phyloP scores from a whole-genome alignment of 2,797 vertebrate genomes.

The Parotocinclus haroldoi region DNA sequence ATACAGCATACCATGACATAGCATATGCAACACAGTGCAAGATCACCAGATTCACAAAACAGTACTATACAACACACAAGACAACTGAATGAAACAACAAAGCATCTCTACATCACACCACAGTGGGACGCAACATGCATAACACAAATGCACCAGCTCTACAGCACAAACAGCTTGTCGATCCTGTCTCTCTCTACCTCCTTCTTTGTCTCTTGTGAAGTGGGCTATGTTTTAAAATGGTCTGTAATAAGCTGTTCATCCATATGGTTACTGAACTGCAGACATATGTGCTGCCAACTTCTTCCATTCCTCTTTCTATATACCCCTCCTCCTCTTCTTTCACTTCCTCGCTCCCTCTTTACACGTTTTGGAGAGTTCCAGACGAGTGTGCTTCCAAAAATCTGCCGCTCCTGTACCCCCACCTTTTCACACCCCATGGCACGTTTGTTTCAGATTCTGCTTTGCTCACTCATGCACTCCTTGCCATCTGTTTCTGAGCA shows the following conservation, averaged over 20 bases:
- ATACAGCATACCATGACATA: not conserved
- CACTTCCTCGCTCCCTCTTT: conserved; percentile 61
- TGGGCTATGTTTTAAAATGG: conserved; percentile 51
- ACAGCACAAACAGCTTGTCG: conserved; percentile 17
- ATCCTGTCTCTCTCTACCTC: not conserved
- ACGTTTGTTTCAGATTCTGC: conserved; percentile 73
- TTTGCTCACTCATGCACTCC: conserved; percentile 46
- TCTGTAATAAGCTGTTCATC: conserved; percentile 55
- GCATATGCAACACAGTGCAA: not conserved
- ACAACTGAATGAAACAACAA: conserved; percentile 1
- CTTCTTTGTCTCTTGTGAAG: conserved; percentile 42
- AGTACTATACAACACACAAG: not conserved
- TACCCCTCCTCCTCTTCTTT: conserved; percentile 66
- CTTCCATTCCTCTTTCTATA: conserved; percentile 45
- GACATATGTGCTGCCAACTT: conserved; percentile 56
- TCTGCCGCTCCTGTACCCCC: conserved; percentile 64
- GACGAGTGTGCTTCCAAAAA: conserved; percentile 63
- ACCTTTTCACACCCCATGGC: conserved; percentile 75
- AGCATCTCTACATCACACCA: not conserved
- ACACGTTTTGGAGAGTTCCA: conserved; percentile 66
- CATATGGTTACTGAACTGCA: conserved; percentile 55
- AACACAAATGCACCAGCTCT: not conserved
- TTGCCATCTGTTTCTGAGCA: conserved; percentile 77
- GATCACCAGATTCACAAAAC: not conserved
- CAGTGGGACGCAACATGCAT: not conserved